A percentile compares a stretch with the other conserved stretches of the same genome.
phyloP scores from a whole-genome alignment of 1,140 invertebrate species.

The Lutraria rhynchaena region DNA sequence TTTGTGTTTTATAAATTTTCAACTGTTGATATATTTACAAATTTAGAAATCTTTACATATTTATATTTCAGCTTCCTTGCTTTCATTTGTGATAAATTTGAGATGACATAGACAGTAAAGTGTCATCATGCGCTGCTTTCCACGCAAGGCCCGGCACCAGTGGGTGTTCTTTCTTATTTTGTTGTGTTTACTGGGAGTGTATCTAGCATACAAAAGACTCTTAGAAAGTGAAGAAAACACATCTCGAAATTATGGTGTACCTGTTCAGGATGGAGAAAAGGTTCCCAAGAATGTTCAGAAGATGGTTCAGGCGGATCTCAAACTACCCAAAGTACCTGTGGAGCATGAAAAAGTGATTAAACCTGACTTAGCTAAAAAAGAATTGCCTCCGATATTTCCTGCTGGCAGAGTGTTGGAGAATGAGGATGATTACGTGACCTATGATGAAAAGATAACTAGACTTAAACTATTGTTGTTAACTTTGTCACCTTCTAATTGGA shows the following conservation, averaged over 20 bases:
- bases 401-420: slow-evolving; percentile 40
- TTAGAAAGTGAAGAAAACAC: slow-evolving; percentile 5
- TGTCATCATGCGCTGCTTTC: slow-evolving; percentile 23
- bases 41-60: too few relatives aligned
- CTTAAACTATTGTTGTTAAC: slow-evolving; percentile 31
- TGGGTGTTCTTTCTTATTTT: slow-evolving; percentile 41
- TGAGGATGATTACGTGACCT: slow-evolving; percentile 50
- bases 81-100: too few relatives aligned
- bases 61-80: too few relatives aligned
- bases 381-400: not conserved
- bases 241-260: not conserved
- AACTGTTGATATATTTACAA: too few relatives aligned
- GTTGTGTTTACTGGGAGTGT: slow-evolving; percentile 42
- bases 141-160: slow-evolving; percentile 42
- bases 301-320: slow-evolving; percentile 4
- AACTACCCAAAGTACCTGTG: not conserved
- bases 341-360: not conserved
- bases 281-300: slow-evolving; percentile 6
- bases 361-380: not conserved
- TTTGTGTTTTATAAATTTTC: too few relatives aligned
- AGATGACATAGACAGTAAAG: not conserved
- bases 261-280: not conserved
- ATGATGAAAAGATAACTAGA: slow-evolving; percentile 40
- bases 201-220: slow-evolving; percentile 31
- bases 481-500: slow-evolving; percentile 43